Percentiles rank a stretch among this genome's conserved stretches.
phyloP scores from a whole-genome alignment of 2,113 vertebrate species.

The Sturnus vulgaris region DNA sequence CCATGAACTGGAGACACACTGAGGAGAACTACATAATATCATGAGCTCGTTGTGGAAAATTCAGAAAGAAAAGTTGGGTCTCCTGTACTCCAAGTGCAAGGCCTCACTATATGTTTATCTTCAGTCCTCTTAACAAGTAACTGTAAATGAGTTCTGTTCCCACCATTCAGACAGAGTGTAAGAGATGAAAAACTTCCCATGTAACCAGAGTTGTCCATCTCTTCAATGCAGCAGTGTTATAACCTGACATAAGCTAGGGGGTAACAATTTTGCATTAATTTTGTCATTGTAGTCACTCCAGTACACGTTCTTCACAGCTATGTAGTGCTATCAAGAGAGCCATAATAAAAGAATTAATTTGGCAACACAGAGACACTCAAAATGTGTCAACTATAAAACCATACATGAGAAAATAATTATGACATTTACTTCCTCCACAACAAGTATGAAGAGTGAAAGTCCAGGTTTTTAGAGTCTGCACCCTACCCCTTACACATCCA shows the following conservation, averaged over 20 bases:
- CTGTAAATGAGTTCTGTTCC: not conserved
- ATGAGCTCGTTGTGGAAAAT: not conserved
- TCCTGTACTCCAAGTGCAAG: not conserved
- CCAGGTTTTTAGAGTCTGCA: not conserved
- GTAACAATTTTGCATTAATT: not conserved
- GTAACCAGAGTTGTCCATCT: not conserved
- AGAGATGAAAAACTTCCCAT: not conserved
- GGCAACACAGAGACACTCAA: not conserved
- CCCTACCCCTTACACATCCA: not conserved
- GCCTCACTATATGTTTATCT: not conserved
- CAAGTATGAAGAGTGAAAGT: fast-evolving
- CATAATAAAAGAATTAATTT: not conserved
- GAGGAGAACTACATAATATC: not conserved
- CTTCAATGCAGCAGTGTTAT: not conserved
- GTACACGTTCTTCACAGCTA: not conserved
- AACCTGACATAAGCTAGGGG: not conserved
- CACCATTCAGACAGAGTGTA: not conserved
- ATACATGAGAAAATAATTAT: not conserved
- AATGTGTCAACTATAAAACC: not conserved
- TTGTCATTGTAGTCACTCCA: not conserved
- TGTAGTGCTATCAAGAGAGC: fast-evolving
- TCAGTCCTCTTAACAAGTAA: not conserved
- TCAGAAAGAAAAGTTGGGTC: not conserved
- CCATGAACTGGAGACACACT: not conserved
- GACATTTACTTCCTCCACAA: not conserved